Evolutionary conservation across 2,888 invertebrate genomes (phyloP).

Genomic region (Hymenopus coronatus): DNA sequence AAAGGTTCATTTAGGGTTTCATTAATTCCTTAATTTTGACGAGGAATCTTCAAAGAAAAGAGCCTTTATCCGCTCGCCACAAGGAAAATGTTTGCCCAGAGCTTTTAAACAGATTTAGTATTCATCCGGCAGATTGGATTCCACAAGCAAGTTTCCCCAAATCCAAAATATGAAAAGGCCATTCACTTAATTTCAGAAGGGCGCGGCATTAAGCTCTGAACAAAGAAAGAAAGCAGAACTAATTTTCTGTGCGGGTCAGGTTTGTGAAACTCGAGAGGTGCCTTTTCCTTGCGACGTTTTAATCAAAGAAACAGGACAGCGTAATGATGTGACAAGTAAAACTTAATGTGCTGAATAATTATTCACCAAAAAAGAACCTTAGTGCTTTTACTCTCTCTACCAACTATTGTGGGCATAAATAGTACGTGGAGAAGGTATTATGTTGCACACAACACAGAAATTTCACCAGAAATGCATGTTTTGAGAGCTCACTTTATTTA

Average conservation of each 20-base stretch:
- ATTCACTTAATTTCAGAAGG: neutral
- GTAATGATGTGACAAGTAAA: slow-evolving; percentile 11
- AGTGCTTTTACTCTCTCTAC: neutral
- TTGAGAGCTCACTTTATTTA: no score
- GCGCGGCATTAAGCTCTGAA: neutral
- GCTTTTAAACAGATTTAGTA: neutral
- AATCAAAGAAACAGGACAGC: neutral
- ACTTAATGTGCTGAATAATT: slow-evolving; percentile 10
- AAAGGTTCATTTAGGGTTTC: neutral
- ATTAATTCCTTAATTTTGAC: neutral
- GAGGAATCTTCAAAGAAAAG: neutral
- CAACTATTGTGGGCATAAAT: no score
- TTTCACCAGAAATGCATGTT: no score
- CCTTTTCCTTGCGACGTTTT: neutral
- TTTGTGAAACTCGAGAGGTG: neutral
- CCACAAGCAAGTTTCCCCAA: neutral
- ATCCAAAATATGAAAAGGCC: neutral
- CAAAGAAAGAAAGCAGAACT: neutral
- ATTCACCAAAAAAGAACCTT: slow-evolving; percentile 5
- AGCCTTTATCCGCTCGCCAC: neutral
- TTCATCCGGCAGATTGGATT: neutral
- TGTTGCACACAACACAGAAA: no score
- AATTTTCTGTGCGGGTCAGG: neutral
- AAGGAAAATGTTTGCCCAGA: neutral
- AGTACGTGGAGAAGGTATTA: no score